A percentile compares a stretch with the other conserved stretches of the same genome.
Evolutionary conservation across 2,797 vertebrate genomes (phyloP).

Genomic region (Rallus crepitans): DNA sequence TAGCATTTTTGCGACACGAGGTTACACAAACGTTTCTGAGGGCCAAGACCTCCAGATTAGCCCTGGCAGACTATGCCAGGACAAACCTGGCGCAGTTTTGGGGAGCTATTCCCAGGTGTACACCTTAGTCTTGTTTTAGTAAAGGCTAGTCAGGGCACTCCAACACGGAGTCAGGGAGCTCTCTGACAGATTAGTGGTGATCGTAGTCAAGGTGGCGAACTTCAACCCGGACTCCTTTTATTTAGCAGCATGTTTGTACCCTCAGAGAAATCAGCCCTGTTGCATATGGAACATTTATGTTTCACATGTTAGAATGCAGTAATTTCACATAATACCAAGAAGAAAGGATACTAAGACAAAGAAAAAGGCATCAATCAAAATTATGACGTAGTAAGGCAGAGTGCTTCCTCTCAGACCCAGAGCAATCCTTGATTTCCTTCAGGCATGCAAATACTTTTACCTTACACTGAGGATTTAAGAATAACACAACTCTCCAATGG

Average conservation of each 20-base stretch:
- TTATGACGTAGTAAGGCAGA: background rate
- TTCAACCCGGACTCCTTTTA: background rate
- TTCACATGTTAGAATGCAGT: background rate
- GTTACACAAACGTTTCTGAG: background rate
- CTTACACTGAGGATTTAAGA: background rate
- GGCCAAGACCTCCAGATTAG: background rate
- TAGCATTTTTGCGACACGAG: background rate
- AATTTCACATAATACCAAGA: background rate
- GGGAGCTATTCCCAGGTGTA: background rate
- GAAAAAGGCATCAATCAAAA: background rate
- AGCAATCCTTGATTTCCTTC: background rate
- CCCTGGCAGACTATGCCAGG: fast-evolving
- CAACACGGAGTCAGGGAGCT: background rate
- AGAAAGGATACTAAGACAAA: fast-evolving
- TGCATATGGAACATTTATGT: background rate
- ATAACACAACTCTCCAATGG: background rate
- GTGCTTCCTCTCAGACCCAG: background rate
- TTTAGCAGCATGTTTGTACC: background rate
- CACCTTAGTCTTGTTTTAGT: background rate
- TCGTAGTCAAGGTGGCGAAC: background rate
- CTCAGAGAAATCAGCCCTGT: background rate
- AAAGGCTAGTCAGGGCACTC: background rate
- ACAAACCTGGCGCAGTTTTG: background rate
- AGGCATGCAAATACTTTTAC: background rate
- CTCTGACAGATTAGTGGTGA: background rate